A percentile compares a stretch with the other conserved stretches of the same genome.
These are phyloP conservation scores for Eurytoma adleriae DNA, from an alignment of 2,888 invertebrate genomes.

Conservation along the genomic window DNA sequence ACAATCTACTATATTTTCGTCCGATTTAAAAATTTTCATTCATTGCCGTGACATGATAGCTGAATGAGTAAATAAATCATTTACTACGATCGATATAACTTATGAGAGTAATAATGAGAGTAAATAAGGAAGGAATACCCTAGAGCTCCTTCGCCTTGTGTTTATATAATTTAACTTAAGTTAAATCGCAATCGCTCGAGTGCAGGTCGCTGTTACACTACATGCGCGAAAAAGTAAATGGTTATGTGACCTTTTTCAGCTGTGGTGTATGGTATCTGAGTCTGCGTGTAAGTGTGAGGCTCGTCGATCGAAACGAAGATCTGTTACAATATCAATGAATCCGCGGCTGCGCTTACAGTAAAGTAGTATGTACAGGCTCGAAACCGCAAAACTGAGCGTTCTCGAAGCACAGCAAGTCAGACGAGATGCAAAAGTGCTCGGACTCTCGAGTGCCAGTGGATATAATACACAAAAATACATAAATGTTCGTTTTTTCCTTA, in stretches of 20 bases:
- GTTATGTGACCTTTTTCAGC: not conserved
- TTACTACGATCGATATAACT: slow-evolving; percentile 37
- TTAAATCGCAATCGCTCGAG: slow-evolving; percentile 22
- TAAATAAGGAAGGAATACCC: slow-evolving; percentile 63
- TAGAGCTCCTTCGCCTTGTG: slow-evolving; percentile 56
- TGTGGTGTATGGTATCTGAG: slow-evolving; percentile 2
- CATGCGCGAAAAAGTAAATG: slow-evolving; percentile 7
- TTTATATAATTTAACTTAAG: slow-evolving; percentile 42
- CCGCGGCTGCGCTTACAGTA: not conserved
- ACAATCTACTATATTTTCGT: slow-evolving; percentile 50
- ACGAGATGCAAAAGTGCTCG: slow-evolving; percentile 47
- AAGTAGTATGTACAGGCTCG: slow-evolving; percentile 21
- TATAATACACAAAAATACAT: slow-evolving; percentile 51
- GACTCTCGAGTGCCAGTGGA: slow-evolving; percentile 24
- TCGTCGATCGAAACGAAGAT: slow-evolving; percentile 9
- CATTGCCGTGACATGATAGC: slow-evolving; percentile 17
- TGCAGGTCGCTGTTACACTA: slow-evolving; percentile 6
- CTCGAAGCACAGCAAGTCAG: slow-evolving; percentile 40
- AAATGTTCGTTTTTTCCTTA: slow-evolving; percentile 14
- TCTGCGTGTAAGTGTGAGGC: slow-evolving; percentile 15
- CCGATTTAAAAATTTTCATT: slow-evolving; percentile 8
- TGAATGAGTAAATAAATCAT: slow-evolving; percentile 38
- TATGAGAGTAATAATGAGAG: slow-evolving; percentile 60
- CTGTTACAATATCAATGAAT: slow-evolving; percentile 26
- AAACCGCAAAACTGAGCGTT: slow-evolving; percentile 28